Evolutionary conservation across 2,797 vertebrate genomes (phyloP).

Genomic region (Rhinoraja longicauda): DNA sequence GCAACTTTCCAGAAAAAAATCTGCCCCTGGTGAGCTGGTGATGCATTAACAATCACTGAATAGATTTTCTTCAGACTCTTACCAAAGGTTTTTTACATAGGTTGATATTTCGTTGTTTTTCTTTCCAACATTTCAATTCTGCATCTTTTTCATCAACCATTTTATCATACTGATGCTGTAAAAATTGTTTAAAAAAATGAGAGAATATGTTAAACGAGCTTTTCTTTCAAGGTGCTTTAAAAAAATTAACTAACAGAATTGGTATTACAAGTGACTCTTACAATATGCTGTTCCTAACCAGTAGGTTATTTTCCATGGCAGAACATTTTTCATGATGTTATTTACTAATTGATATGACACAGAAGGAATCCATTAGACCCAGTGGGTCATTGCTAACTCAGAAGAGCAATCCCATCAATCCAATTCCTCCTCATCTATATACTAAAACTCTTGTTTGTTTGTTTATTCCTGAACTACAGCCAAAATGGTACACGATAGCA

Average conservation of each 20-base stretch:
- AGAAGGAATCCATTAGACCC: too few relatives aligned
- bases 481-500: too few relatives aligned
- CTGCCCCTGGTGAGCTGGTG: background rate
- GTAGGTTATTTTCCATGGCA: too few relatives aligned
- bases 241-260: background rate
- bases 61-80: slow-evolving; percentile 43
- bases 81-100: slow-evolving; percentile 67
- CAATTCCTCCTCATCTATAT: too few relatives aligned
- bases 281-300: background rate
- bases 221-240: background rate
- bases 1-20: background rate
- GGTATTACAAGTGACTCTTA: background rate
- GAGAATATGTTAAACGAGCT: background rate
- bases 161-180: slow-evolving; percentile 80
- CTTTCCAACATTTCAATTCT: slow-evolving; percentile 70
- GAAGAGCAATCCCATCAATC: too few relatives aligned
- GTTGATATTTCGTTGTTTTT: slow-evolving; percentile 64
- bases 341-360: too few relatives aligned
- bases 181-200: slow-evolving; percentile 38
- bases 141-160: slow-evolving; percentile 81
- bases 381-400: too few relatives aligned
- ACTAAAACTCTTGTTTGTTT: too few relatives aligned
- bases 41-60: background rate
- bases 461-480: too few relatives aligned
- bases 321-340: too few relatives aligned